Conservation (phyloP, 2,888 invertebrate genomes). For the Mythimna ferrago region DNA sequence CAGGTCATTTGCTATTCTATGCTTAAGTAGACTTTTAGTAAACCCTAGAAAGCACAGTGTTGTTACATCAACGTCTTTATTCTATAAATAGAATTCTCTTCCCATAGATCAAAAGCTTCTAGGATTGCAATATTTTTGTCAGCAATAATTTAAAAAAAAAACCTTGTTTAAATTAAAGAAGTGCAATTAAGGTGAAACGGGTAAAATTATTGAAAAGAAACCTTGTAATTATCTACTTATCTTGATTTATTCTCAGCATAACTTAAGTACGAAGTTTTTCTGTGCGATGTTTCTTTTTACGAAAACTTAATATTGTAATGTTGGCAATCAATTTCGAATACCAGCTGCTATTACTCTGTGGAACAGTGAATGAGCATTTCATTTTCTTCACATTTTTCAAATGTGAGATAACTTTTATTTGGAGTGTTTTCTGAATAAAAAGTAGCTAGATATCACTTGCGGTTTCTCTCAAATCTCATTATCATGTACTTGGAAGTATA, state of each 20-base stretch:
- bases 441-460: background rate
- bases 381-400: constrained; percentile 29
- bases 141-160: background rate
- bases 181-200: constrained; percentile 6
- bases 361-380: constrained; percentile 13
- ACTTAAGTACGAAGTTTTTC: constrained; percentile 1
- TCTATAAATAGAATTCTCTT: constrained; percentile 11
- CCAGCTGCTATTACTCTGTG: constrained; percentile 25
- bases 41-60: constrained; percentile 20
- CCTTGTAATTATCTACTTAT: constrained; percentile 30
- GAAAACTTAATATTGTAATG: constrained; percentile 29
- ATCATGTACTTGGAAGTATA: background rate
- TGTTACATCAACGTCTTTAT: constrained; percentile 18
- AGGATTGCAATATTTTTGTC: background rate
- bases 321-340: constrained; percentile 35
- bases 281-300: constrained; percentile 13
- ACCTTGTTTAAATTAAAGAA: constrained; percentile 4
- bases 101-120: background rate
- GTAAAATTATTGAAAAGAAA: constrained; percentile 22
- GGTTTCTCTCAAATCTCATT: background rate
- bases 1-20: constrained; percentile 39
- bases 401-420: constrained; percentile 20
- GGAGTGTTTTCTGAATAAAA: constrained; percentile 10
- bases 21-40: constrained; percentile 15
- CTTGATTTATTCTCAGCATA: constrained; percentile 24